A percentile compares a stretch with the other conserved stretches of the same genome.
Evolutionary conservation across 2,113 vertebrate genomes (phyloP).

Genomic region (Podarcis raffonei): DNA sequence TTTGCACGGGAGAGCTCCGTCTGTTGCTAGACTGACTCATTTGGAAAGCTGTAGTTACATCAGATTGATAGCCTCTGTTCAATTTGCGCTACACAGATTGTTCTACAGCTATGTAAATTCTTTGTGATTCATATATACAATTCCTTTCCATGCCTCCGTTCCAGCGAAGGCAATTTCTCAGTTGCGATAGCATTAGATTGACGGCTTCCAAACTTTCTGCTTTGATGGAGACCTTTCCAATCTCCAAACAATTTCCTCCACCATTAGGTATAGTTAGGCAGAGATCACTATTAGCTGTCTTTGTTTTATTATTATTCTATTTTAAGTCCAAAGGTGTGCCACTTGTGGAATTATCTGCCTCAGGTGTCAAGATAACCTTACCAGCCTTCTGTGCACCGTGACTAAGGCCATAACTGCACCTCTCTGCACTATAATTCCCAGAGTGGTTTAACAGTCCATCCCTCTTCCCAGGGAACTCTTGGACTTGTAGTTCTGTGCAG

Average conservation of each 20-base stretch:
- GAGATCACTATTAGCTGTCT: not conserved
- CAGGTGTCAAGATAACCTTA: not conserved
- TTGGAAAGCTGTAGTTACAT: slow-evolving; percentile 19
- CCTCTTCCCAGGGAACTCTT: too few species aligned
- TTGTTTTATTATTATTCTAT: not conserved
- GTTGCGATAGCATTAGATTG: not conserved
- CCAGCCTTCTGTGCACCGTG: too few species aligned
- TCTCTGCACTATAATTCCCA: too few species aligned
- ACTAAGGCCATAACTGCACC: too few species aligned
- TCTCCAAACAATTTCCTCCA: not conserved
- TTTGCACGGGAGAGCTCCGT: slow-evolving; percentile 34
- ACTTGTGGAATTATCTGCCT: not conserved
- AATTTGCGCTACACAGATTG: not conserved
- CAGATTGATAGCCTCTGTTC: slow-evolving; percentile 2
- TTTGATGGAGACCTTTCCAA: not conserved
- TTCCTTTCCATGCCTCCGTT: not conserved
- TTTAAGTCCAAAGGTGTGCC: not conserved
- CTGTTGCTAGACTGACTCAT: slow-evolving; percentile 26
- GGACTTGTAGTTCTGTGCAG: too few species aligned
- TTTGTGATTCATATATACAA: not conserved
- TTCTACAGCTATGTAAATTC: not conserved
- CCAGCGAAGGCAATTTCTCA: not conserved
- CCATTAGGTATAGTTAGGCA: not conserved
- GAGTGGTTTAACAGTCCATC: too few species aligned
- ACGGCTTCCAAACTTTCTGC: not conserved